Evolutionary conservation across 2,113 vertebrate species (phyloP).

Genomic region (Uropsilus gracilis): DNA sequence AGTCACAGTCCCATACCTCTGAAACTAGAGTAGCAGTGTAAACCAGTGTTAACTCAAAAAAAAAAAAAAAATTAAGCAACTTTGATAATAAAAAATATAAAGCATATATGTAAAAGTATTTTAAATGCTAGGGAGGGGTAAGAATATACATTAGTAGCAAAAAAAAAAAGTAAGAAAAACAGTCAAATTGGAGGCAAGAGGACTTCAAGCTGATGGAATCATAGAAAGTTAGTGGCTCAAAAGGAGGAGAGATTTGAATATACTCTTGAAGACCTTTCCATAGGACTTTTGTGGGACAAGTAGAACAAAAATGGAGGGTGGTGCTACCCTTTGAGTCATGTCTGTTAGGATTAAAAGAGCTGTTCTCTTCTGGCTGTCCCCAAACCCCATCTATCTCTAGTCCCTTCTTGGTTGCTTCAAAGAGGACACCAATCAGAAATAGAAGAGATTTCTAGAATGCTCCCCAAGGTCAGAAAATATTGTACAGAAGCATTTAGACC

Average conservation of each 20-base stretch:
- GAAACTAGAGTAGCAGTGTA: too few relatives aligned
- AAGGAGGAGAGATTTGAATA: rapidly evolving
- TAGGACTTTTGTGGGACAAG: neutral
- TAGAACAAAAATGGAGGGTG: neutral
- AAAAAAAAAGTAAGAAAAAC: neutral
- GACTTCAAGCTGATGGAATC: neutral
- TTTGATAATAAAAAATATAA: too few relatives aligned
- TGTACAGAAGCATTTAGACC: neutral
- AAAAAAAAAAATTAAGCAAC: too few relatives aligned
- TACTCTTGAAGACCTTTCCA: neutral
- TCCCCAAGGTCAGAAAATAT: neutral
- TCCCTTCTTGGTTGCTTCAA: neutral
- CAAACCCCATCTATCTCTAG: neutral
- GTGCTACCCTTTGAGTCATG: neutral
- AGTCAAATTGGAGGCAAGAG: neutral
- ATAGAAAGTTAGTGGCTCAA: neutral
- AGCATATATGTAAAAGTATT: too few relatives aligned
- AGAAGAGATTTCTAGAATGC: neutral
- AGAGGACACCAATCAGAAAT: neutral
- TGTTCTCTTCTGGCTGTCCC: neutral
- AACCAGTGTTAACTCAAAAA: too few relatives aligned
- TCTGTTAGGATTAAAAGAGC: neutral
- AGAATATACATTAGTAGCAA: neutral
- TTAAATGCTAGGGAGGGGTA: neutral
- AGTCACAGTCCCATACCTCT: too few relatives aligned